A percentile compares a stretch with the other conserved stretches of the same genome.
Conservation (phyloP, 2,113 vertebrate genomes). For the Barbus barbus region DNA sequence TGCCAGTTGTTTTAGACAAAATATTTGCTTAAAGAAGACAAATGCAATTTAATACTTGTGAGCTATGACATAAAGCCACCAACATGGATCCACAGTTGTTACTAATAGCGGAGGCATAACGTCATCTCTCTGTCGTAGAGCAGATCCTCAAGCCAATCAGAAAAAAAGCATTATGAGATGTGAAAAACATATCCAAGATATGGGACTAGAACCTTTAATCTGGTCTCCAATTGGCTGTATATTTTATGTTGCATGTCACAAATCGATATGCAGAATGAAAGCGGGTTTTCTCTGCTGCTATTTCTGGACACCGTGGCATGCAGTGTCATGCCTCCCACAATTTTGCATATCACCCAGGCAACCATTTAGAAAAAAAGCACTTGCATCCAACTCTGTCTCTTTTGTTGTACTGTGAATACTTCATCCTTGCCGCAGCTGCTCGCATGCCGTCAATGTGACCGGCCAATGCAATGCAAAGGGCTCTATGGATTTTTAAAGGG, state of each 20-base stretch:
- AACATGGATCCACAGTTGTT: background rate
- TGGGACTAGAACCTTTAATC: background rate
- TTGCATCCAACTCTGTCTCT: background rate
- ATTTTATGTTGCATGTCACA: background rate
- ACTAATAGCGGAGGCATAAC: background rate
- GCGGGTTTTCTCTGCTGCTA: background rate
- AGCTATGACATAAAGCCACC: background rate
- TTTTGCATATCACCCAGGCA: conserved; percentile 35
- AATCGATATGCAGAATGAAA: background rate
- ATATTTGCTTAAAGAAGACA: background rate
- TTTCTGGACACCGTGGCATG: conserved; percentile 19
- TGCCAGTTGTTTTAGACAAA: background rate
- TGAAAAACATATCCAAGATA: background rate
- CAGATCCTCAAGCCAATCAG: background rate
- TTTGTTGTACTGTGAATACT: conserved; percentile 24
- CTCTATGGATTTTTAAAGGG: conserved; percentile 43
- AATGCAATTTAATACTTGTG: background rate
- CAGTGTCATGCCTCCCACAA: conserved; percentile 16
- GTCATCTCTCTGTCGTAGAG: background rate
- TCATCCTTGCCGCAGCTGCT: conserved; percentile 3
- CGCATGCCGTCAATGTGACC: background rate
- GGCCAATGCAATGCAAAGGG: background rate
- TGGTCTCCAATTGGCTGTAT: background rate
- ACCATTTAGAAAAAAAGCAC: background rate
- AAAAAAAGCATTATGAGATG: background rate